Conservation (phyloP, 2,888 invertebrate genomes). For the Sepiola atlantica region DNA sequence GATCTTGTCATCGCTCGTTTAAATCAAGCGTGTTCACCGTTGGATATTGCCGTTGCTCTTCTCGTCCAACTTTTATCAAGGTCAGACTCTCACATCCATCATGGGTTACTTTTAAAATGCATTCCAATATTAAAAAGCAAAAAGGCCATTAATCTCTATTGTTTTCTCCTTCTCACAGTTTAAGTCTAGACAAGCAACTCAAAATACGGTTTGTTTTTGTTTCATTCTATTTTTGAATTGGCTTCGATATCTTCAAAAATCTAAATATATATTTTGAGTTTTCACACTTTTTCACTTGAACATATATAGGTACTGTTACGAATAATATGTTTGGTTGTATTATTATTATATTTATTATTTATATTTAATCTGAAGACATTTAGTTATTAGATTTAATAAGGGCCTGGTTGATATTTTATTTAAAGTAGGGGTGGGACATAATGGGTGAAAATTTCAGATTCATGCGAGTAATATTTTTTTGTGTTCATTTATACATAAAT, state of each 20-base stretch:
- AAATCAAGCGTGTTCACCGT: background rate
- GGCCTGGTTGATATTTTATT: too few relatives aligned
- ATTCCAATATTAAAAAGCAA: background rate
- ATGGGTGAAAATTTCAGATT: too few relatives aligned
- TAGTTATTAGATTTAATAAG: too few relatives aligned
- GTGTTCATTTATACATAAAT: too few relatives aligned
- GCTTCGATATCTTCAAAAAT: background rate
- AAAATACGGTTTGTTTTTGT: background rate
- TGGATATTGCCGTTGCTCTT: background rate
- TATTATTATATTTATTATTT: too few relatives aligned
- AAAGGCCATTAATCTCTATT: background rate
- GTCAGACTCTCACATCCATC: slow-evolving; percentile 32
- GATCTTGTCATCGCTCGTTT: background rate
- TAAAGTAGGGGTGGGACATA: too few relatives aligned
- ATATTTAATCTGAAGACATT: too few relatives aligned
- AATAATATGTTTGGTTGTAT: too few relatives aligned
- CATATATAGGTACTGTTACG: too few relatives aligned
- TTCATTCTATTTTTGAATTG: background rate
- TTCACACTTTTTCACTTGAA: background rate
- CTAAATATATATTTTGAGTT: background rate
- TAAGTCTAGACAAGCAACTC: slow-evolving; percentile 14
- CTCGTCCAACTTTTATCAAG: background rate
- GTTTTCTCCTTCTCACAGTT: background rate
- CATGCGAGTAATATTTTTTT: too few relatives aligned
- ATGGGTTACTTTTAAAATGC: background rate